Evolutionary conservation across 1,140 invertebrate species (phyloP).

Genomic region (Hesperophylax magnus): DNA sequence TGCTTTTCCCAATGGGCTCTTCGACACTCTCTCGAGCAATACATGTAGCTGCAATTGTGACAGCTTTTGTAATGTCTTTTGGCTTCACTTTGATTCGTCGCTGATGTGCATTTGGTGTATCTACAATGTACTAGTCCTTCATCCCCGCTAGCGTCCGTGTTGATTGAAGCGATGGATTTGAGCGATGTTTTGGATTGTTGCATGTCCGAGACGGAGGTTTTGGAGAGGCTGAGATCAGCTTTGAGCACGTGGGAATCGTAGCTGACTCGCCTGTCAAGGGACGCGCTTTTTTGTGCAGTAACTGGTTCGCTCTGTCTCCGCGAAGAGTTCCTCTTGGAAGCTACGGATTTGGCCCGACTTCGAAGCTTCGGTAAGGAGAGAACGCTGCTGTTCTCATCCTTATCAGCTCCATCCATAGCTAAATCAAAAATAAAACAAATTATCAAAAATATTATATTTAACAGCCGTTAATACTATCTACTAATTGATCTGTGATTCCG

Average conservation of each 20-base stretch:
- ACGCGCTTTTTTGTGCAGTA: constrained; percentile 59
- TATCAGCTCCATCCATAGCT: constrained; percentile 72
- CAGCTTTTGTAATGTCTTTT: constrained; percentile 87
- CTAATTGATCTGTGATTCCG: constrained; percentile 7
- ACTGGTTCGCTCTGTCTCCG: constrained; percentile 67
- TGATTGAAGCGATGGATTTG: constrained; percentile 65
- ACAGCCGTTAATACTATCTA: too few relatives aligned
- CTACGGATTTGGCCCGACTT: constrained; percentile 58
- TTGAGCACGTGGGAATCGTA: constrained; percentile 56
- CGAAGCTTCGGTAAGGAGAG: constrained; percentile 62
- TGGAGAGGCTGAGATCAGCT: constrained; percentile 49
- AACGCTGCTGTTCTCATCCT: constrained; percentile 47
- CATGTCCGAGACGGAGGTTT: constrained; percentile 60
- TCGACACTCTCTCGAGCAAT: constrained; percentile 88
- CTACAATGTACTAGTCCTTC: constrained; percentile 79
- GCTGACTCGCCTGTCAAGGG: constrained; percentile 52
- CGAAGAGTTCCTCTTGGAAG: constrained; percentile 62
- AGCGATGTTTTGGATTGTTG: constrained; percentile 65
- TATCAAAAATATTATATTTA: neutral
- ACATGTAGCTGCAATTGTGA: constrained; percentile 93
- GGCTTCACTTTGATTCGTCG: constrained; percentile 76
- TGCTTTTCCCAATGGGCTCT: constrained; percentile 93
- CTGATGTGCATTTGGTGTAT: constrained; percentile 81
- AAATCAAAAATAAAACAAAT: constrained; percentile 54
- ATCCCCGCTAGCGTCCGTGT: constrained; percentile 67